phyloP scores from a whole-genome alignment of 2,888 invertebrate genomes.

The Rapana venosa region DNA sequence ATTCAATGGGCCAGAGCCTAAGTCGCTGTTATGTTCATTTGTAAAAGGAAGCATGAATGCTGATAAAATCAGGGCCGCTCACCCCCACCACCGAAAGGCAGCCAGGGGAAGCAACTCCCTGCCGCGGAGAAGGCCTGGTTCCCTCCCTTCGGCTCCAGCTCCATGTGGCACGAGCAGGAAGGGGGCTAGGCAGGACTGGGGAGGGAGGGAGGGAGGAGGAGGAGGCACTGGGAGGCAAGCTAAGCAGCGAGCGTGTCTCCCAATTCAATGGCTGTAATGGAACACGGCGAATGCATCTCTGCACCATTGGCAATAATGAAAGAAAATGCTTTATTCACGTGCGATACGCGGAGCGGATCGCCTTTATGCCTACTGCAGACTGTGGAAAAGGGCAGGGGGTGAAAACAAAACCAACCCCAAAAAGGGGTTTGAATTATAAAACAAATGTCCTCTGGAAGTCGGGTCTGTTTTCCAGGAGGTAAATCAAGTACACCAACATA shows the following conservation, averaged over 20 bases:
- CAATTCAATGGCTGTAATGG: constrained; percentile 42
- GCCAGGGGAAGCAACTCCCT: constrained; percentile 41
- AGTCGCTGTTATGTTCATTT: constrained; percentile 45
- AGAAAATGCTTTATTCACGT: constrained; percentile 43
- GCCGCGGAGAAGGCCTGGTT: neutral
- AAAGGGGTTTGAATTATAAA: too few species aligned
- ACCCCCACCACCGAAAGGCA: neutral
- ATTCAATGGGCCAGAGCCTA: constrained; percentile 43
- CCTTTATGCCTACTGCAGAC: constrained; percentile 26
- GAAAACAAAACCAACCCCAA: too few species aligned
- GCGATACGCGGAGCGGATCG: constrained; percentile 17
- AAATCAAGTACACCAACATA: too few species aligned
- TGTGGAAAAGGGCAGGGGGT: neutral
- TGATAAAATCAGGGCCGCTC: constrained; percentile 46
- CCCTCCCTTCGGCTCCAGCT: constrained; percentile 32
- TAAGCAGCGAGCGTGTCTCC: constrained; percentile 36
- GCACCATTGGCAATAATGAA: constrained; percentile 42
- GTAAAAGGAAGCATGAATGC: constrained; percentile 46
- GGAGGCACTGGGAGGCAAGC: constrained; percentile 8
- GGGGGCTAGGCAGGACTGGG: neutral
- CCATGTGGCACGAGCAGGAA: constrained; percentile 23
- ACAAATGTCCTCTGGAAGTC: too few species aligned
- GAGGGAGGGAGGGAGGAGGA: neutral
- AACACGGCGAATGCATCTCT: constrained; percentile 39
- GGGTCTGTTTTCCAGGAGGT: too few species aligned